Evolutionary conservation across 1,140 invertebrate species (phyloP), one percentile per base, ranked within the genome.

Genomic region (Nixonia krombeini): DNA sequence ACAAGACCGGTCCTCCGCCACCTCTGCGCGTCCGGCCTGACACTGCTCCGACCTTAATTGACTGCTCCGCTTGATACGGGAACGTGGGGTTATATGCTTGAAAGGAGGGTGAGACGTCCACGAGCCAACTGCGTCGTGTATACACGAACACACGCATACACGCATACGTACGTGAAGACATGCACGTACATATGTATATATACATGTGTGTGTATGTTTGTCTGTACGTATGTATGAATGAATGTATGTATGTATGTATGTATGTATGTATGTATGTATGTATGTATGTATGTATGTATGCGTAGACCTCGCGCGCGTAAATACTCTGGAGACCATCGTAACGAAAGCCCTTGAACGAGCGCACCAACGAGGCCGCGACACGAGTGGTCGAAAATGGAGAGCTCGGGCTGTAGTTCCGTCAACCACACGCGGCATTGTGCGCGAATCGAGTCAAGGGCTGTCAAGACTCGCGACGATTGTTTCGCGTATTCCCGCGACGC

Each of bases 1-100:
- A 69, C 65, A 69, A 41, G 25, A 0, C 52, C 57, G 53, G 62
- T 56, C 52, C 64, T 57, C 56, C 46, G 52, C 46, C 47, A 17
- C n/a, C 16, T 35, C 21, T 29, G 35, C 41, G 15, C 28, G 21
- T 33, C 38, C 40, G 37, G 41, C 47, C 7, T 13, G 12, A 13
- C 28, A 13, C 33, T 13, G 7, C 4, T 13, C 13, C 13, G 33
- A 13, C 33, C 52, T 62, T 62, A 68, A 68, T 68, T 68, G 65
- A 68, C 58, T 58, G 44, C 16, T 6, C 38, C 26, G 29, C 42
- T 38, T 49, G 52, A 57, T 62, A 58, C 5, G 42, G 16, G 40
- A 28, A 9, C 16, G 49, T 23, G 28, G 52, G 38, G 35, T 33
- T 6, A 21, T 45, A 13, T 51, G 10, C 21, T 40, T 25, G 15